Base-by-base conservation (phyloP, 2,888 invertebrate genomes). In the Dynastes maya region DNA sequence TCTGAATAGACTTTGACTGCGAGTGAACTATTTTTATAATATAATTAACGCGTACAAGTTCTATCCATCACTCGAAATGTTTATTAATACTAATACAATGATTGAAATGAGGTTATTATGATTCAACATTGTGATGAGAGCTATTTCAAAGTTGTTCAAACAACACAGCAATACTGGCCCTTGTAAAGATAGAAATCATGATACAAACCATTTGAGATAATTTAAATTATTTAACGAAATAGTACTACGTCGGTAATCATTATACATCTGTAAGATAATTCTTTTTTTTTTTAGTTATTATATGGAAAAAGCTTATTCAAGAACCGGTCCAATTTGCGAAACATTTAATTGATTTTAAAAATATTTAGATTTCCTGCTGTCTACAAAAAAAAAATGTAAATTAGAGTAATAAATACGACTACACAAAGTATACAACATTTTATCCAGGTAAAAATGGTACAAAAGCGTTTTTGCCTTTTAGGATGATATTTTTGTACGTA, bases 401-500 rank as follows among this genome's bases (percentile, higher is more conserved):
- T 68, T 61, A 61, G 22, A 51, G 27, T 51, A 51, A 68, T 68
- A 68, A 51, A 68, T 68, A 68, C 51, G 49, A 65, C 65, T 32
- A 68, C 65, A 76, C 55, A 67, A 78, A 83, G 84, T 85, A 86
- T 86, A 86, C 86, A 71, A 83, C 82, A 84, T 84, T 84, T 84
- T 82, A 86, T 86, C 84, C 87, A 86, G 87, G 86, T 87, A 83
- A 86, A 86, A 87, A 87, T 86, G 86, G 88, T 88, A 88, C 88
- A 88, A 88, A 72, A 87, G 84, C 86, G 86, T 85, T 88, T 88
- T 88, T 87, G 87, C 88, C 87, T 87, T 85, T 85, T 83, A 85
- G 84, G 86, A 86, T 85, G 85, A 87, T 88, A 88, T 88, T 88
- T 88, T 88, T 88, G 86, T 88, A 88, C 84, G 85, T 86, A 85